Evolutionary conservation across 2,888 invertebrate species (phyloP).

Genomic region (Tipula confusa): DNA sequence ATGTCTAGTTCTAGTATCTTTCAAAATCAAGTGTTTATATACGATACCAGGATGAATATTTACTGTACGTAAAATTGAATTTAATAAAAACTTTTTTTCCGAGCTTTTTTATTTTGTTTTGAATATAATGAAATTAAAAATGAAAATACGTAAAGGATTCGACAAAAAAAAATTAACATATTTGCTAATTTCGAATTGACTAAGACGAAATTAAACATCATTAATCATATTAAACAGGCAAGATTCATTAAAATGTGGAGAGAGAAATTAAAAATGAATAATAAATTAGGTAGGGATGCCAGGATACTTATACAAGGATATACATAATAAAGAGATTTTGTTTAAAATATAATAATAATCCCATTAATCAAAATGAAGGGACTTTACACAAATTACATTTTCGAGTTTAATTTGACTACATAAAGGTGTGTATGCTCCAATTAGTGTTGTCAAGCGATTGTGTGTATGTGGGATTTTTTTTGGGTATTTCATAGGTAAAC

Average conservation of each 20-base stretch:
- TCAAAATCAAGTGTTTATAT: neutral
- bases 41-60: neutral
- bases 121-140: neutral
- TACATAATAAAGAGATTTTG: neutral
- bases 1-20: neutral
- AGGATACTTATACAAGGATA: neutral
- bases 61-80: neutral
- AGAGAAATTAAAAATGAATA: neutral
- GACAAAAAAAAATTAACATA: neutral
- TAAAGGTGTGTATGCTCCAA: neutral
- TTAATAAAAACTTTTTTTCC: neutral
- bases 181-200: neutral
- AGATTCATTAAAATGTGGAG: neutral
- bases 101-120: neutral
- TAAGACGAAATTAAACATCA: neutral
- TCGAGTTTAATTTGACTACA: neutral
- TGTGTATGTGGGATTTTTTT: neutral
- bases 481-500: neutral
- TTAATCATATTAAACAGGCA: neutral
- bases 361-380: neutral
- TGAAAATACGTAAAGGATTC: neutral
- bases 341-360: neutral
- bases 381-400: neutral
- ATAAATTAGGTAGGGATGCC: neutral
- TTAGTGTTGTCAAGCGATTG: too few species aligned